phyloP scores from a whole-genome alignment of 1,140 invertebrate species.

The Zaprionus gabonicus region DNA sequence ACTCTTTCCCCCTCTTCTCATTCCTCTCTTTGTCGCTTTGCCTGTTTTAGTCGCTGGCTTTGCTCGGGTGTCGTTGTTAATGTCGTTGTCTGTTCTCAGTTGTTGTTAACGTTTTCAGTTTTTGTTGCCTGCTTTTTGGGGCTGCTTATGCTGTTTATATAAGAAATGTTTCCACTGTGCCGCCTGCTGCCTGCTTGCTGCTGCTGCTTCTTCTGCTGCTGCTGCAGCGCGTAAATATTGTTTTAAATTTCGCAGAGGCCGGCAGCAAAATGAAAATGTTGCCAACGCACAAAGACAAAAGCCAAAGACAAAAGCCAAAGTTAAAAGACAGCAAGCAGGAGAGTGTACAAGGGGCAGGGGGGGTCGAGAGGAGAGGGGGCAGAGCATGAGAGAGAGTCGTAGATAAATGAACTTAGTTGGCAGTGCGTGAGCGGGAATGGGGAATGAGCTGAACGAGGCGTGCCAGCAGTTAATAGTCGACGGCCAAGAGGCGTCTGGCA shows the following conservation, averaged over 20 bases:
- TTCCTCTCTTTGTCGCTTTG: background rate
- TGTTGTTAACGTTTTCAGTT: background rate
- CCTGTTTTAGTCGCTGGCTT: slow-evolving; percentile 3
- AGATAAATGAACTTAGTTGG: slow-evolving; percentile 67
- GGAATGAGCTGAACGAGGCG: slow-evolving; percentile 24
- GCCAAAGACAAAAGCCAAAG: slow-evolving; percentile 34
- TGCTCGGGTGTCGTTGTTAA: slow-evolving; percentile 47
- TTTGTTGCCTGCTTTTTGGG: slow-evolving; percentile 19
- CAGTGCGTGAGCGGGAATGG: slow-evolving; percentile 14
- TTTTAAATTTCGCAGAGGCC: slow-evolving; percentile 67
- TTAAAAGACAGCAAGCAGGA: slow-evolving; percentile 27
- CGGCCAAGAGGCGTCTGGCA: background rate
- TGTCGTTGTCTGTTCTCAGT: slow-evolving; percentile 42
- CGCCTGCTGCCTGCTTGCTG: background rate
- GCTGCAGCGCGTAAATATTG: slow-evolving; percentile 70
- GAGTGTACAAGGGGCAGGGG: background rate
- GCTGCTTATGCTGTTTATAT: slow-evolving; percentile 48
- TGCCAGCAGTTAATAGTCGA: slow-evolving; percentile 45
- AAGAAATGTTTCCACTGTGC: slow-evolving; percentile 31
- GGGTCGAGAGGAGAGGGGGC: background rate
- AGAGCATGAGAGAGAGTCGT: slow-evolving; percentile 8
- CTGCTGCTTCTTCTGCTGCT: slow-evolving; percentile 33
- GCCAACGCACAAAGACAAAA: slow-evolving; percentile 44
- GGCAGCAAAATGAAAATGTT: slow-evolving; percentile 49
- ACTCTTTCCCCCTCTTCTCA: background rate